These are phyloP conservation scores for Seira musarum DNA, from an alignment of 2,888 invertebrate species.

Conservation along the genomic window DNA sequence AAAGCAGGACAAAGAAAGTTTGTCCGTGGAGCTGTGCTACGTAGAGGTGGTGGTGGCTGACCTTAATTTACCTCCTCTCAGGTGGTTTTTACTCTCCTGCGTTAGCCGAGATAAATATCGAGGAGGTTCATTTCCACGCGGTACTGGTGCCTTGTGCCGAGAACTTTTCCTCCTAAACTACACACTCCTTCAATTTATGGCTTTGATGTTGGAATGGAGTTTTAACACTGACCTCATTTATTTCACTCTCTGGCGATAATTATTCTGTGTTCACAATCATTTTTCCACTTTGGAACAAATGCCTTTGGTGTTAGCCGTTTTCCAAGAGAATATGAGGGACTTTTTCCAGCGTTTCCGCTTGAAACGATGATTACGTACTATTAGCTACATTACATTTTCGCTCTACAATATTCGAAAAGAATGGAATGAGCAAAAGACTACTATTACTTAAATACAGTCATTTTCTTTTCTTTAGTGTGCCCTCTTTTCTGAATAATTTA, in stretches of 20 bases:
- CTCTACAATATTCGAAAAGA: neutral
- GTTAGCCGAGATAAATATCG: too few relatives aligned
- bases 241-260: too few relatives aligned
- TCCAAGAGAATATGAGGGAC: neutral
- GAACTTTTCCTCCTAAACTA: too few relatives aligned
- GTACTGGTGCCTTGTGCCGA: too few relatives aligned
- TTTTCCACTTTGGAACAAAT: neutral
- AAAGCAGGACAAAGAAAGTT: too few relatives aligned
- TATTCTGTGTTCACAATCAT: neutral
- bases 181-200: too few relatives aligned
- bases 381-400: neutral
- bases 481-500: slow-evolving; percentile 50
- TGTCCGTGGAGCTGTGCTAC: too few relatives aligned
- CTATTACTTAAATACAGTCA: slow-evolving; percentile 23
- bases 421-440: slow-evolving; percentile 11
- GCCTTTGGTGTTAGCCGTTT: neutral
- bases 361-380: neutral
- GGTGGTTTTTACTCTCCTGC: too few relatives aligned
- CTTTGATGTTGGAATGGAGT: too few relatives aligned
- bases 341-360: neutral
- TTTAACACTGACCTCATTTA: slow-evolving; percentile 41
- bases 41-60: too few relatives aligned
- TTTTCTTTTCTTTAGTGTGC: slow-evolving; percentile 31
- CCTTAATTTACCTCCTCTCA: too few relatives aligned
- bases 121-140: too few relatives aligned